Evolutionary conservation across 2,797 vertebrate species (phyloP), one percentile per base, ranked within the genome.

Genomic region (Myoxocephalus aenaeus): DNA sequence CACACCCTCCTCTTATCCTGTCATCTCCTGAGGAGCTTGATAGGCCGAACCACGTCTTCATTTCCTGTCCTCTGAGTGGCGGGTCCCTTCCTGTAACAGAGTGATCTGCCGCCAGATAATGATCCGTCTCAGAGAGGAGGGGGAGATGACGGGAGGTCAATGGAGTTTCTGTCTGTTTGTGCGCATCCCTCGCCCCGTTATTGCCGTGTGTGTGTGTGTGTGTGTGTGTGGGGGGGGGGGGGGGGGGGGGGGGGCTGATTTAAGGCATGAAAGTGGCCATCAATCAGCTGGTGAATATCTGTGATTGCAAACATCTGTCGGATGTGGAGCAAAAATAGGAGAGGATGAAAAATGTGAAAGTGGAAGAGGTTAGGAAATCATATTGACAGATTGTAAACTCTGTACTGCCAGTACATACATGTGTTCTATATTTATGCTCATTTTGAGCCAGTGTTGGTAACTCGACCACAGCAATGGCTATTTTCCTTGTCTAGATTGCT

Each of bases 11-110:
- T 56, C 69, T 82, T 79, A 79, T 91, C 83, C 54, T 32, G 50
- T 3, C 2, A 51, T 86, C 80, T 75, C 81, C 44, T 0, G 77
- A 77, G 80, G 53, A 79, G 34, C 73, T 42, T 22, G 78, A 87
- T 80, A 71, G 84, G 83, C 77, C n/a, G 8, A 83, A 77, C 59
- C 69, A 65, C 53, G 48, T 81, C 84, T 87, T 88, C 79, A 92
- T 92, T 92, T 93, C 92, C 92, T 86, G 75, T 86, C 73, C 79
- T 88, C 81, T 77, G 79, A 84, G 81, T 66, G 58, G 53, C 0
- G 53, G 75, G 50, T 75, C 67, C 42, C 73, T 87, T 87, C 85
- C 86, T 88, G 86, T 50, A 67, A 76, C 70, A 57, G 73, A 78
- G 69, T 54, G 76, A 86, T 89, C 84, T 63, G 11, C 77, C 69